Percentiles rank a stretch among this genome's conserved stretches.
Conservation (phyloP, 2,797 vertebrate species). For the Hylomyscus alleni region DNA sequence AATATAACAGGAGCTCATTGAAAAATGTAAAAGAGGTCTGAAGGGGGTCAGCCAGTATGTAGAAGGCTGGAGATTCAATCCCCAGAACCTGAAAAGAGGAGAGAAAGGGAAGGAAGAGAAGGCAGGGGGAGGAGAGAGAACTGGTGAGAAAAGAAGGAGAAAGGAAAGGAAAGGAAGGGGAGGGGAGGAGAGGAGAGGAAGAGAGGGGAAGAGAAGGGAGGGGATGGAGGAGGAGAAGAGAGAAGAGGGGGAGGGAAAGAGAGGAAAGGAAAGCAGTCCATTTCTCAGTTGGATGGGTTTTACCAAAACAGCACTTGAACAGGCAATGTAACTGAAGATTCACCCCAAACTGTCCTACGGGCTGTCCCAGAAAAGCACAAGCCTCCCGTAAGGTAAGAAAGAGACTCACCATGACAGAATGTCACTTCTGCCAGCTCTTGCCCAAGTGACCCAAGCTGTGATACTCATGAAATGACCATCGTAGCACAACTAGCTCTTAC, state of each 20-base stretch:
- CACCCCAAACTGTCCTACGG: background rate
- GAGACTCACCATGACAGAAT: too few species aligned
- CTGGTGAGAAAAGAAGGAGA: too few species aligned
- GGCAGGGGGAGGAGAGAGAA: too few species aligned
- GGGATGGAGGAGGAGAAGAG: fast-evolving
- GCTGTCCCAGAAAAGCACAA: background rate
- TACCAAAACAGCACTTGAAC: background rate
- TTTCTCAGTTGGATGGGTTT: background rate
- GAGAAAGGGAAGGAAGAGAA: too few species aligned
- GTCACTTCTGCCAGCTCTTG: background rate
- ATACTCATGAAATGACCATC: background rate
- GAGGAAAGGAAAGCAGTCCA: background rate
- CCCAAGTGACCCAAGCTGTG: fast-evolving
- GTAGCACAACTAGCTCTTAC: background rate
- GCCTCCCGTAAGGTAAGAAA: background rate
- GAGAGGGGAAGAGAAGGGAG: fast-evolving
- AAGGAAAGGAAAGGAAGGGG: fast-evolving
- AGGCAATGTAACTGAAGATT: background rate
- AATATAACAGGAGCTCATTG: background rate
- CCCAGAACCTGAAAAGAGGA: background rate
- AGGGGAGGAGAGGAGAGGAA: fast-evolving
- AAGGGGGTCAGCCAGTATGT: background rate
- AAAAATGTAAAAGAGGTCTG: background rate
- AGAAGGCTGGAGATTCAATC: background rate
- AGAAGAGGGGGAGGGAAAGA: fast-evolving